Conservation (phyloP, 2,888 invertebrate species). For the Calameuta idolon region DNA sequence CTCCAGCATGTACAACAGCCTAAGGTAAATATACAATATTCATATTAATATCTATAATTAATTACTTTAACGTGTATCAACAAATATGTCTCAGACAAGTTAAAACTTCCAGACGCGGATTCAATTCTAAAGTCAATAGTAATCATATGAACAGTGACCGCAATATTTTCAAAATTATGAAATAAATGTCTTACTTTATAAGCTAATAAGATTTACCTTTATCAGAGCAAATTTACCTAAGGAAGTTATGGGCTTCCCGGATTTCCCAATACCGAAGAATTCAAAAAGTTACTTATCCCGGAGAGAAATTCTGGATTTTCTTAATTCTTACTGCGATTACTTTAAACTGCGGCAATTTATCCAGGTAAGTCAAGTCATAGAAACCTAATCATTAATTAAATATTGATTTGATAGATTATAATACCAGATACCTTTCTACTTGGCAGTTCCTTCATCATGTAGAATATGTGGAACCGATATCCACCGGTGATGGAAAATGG, state of each 20-base stretch:
- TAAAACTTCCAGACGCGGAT: too few species aligned
- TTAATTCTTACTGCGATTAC: constrained; percentile 78
- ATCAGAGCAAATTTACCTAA: constrained; percentile 92
- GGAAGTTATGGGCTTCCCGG: constrained; percentile 93
- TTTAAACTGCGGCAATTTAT: constrained; percentile 77
- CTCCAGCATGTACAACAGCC: constrained; percentile 91
- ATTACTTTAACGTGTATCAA: not conserved
- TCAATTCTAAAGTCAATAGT: too few species aligned
- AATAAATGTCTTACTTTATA: not conserved
- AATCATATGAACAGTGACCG: too few species aligned
- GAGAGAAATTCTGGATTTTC: constrained; percentile 78
- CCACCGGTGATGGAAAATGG: constrained; percentile 51
- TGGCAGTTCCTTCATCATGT: constrained; percentile 58
- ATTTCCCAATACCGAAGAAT: constrained; percentile 81
- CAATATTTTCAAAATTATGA: not conserved
- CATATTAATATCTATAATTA: not conserved
- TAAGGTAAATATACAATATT: constrained; percentile 73
- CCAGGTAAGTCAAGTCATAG: constrained; percentile 67
- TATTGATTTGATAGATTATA: constrained; percentile 1
- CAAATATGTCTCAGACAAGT: not conserved
- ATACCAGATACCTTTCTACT: constrained; percentile 14
- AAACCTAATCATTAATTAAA: not conserved
- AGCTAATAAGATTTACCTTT: not conserved
- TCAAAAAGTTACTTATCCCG: constrained; percentile 81
- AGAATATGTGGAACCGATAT: constrained; percentile 32